Evolutionary conservation across 2,113 vertebrate species (phyloP).

Genomic region (Takifugu flavidus): DNA sequence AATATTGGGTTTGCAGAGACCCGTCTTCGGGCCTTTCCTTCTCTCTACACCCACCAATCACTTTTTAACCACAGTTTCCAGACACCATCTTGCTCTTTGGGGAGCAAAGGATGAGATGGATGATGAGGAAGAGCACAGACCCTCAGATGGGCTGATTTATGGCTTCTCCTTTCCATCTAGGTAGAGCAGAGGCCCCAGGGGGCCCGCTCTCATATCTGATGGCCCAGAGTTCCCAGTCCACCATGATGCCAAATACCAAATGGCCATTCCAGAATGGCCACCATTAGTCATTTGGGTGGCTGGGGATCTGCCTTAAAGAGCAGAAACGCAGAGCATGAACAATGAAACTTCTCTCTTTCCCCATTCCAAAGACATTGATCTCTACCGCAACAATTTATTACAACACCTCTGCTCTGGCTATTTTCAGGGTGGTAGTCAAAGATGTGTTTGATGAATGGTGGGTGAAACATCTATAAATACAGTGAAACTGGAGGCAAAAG

Average conservation of each 20-base stretch:
- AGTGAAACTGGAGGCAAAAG: constrained; percentile 25
- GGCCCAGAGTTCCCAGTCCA: constrained; percentile 75
- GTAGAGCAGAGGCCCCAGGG: constrained; percentile 78
- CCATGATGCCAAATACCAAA: constrained; percentile 83
- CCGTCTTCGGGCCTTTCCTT: too few species aligned
- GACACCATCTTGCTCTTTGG: constrained; percentile 65
- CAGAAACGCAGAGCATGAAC: constrained; percentile 51
- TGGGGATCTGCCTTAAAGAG: constrained; percentile 78
- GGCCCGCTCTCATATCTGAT: constrained; percentile 79
- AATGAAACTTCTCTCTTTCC: constrained; percentile 54
- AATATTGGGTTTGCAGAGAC: too few species aligned
- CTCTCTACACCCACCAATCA: constrained; percentile 44
- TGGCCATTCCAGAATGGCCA: constrained; percentile 77
- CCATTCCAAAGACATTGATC: constrained; percentile 68
- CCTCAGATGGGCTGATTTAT: constrained; percentile 89
- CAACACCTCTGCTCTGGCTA: constrained; percentile 52
- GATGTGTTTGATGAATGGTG: constrained; percentile 42
- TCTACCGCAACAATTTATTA: constrained; percentile 66
- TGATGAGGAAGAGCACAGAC: constrained; percentile 74
- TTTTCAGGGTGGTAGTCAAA: constrained; percentile 30
- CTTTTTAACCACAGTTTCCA: constrained; percentile 39
- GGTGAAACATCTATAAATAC: constrained; percentile 41
- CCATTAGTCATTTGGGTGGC: constrained; percentile 85
- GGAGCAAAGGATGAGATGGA: constrained; percentile 77
- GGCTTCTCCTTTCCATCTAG: constrained; percentile 80